A percentile compares a stretch with the other conserved stretches of the same genome.
Evolutionary conservation across 2,888 invertebrate genomes (phyloP).

Genomic region (Cantharis flavilabris): DNA sequence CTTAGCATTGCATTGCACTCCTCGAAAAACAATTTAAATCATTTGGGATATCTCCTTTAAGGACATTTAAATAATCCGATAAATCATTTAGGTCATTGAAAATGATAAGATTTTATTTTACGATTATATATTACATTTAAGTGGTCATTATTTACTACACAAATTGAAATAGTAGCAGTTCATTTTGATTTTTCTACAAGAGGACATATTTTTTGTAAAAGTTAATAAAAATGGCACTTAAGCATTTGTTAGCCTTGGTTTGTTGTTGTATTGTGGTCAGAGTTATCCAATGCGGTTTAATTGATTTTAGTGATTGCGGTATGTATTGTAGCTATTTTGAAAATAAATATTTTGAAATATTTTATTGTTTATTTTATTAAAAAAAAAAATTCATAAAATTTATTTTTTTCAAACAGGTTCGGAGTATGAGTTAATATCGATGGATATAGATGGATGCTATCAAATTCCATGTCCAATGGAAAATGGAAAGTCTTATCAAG

Average conservation of each 20-base stretch:
- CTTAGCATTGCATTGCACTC: background rate
- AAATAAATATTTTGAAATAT: no score
- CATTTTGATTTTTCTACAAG: background rate
- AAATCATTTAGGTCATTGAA: background rate
- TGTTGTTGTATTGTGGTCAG: background rate
- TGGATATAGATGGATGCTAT: slow-evolving; percentile 35
- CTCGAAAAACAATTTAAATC: background rate
- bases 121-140: background rate
- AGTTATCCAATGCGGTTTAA: background rate
- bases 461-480: slow-evolving; percentile 31
- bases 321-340: background rate
- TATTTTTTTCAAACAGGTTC: slow-evolving; percentile 29
- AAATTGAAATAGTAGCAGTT: background rate
- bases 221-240: background rate
- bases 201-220: background rate
- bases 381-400: background rate
- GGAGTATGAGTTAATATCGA: slow-evolving; percentile 27
- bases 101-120: background rate
- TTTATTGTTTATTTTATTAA: no score
- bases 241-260: background rate
- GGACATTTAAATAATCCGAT: background rate
- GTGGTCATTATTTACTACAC: background rate
- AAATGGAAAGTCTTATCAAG: slow-evolving; percentile 23
- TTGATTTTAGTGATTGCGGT: slow-evolving; percentile 18
- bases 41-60: background rate